phyloP scores from a whole-genome alignment of 2,797 vertebrate genomes.

The Enteromius paludinosus region DNA sequence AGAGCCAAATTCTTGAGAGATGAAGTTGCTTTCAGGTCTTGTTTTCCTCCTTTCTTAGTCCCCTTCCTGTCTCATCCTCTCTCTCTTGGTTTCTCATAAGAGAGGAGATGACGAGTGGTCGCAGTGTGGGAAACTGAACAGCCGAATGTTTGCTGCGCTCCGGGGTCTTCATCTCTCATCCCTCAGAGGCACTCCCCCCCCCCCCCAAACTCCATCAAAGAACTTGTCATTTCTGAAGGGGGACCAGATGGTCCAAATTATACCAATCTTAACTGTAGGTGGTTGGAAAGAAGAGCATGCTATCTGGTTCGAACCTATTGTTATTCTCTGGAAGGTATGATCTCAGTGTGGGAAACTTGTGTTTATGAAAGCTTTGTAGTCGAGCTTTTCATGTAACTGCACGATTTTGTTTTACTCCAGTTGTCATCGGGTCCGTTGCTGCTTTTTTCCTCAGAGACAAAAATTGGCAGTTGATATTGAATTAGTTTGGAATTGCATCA shows the following conservation, averaged over 20 bases:
- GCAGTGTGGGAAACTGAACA: slow-evolving; percentile 72
- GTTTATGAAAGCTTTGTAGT: slow-evolving; percentile 55
- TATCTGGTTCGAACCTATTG: slow-evolving; percentile 67
- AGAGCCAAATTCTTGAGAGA: slow-evolving; percentile 39
- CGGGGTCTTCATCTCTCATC: slow-evolving; percentile 55
- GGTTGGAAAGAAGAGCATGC: slow-evolving; percentile 26
- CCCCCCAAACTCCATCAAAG: slow-evolving; percentile 58
- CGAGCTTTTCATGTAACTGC: slow-evolving; percentile 63
- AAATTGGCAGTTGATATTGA: background rate
- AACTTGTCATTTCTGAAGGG: slow-evolving; percentile 60
- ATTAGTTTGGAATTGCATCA: slow-evolving; percentile 15
- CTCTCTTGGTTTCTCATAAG: slow-evolving; percentile 22
- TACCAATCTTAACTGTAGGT: slow-evolving; percentile 61
- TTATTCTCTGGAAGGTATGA: slow-evolving; percentile 71
- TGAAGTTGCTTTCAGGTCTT: slow-evolving; percentile 18
- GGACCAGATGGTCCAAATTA: slow-evolving; percentile 77
- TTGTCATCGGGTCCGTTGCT: background rate
- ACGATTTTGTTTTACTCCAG: slow-evolving; percentile 29
- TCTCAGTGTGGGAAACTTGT: slow-evolving; percentile 74
- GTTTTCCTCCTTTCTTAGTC: slow-evolving; percentile 39
- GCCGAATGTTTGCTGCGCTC: slow-evolving; percentile 47
- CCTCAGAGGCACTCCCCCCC: slow-evolving; percentile 21
- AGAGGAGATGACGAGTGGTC: slow-evolving; percentile 36
- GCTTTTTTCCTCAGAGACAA: background rate
- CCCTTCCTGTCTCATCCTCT: slow-evolving; percentile 7